A percentile compares a stretch with the other conserved stretches of the same genome.
phyloP scores from a whole-genome alignment of 2,797 vertebrate species.

The Myotis pilosus region DNA sequence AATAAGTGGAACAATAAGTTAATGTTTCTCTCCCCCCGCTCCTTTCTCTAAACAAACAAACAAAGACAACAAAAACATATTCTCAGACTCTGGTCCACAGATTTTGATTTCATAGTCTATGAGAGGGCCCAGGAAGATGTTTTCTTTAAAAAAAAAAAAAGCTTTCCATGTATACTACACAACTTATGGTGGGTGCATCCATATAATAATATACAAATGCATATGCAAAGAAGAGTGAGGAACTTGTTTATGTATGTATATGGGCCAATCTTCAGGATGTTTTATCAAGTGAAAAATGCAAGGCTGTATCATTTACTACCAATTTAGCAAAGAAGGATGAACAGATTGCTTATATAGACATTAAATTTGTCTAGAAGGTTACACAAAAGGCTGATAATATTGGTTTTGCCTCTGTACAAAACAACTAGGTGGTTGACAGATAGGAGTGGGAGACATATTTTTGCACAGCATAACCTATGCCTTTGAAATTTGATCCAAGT shows the following conservation, averaged over 20 bases:
- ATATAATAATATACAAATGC: not conserved
- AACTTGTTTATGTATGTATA: not conserved
- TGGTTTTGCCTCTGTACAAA: conserved; percentile 6
- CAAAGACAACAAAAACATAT: not conserved
- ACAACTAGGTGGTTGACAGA: not conserved
- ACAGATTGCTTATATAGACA: not conserved
- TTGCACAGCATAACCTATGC: not conserved
- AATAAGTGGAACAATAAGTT: not conserved
- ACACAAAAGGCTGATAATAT: conserved; percentile 11
- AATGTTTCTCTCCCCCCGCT: not conserved
- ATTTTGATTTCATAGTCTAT: not conserved
- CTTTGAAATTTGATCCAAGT: conserved; percentile 45
- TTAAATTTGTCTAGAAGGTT: conserved; percentile 16
- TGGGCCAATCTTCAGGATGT: not conserved
- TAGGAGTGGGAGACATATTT: not conserved
- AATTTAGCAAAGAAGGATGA: not conserved
- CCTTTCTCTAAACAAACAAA: not conserved
- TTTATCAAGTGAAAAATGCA: conserved; percentile 40
- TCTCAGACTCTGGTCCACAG: not conserved
- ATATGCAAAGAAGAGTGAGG: not conserved
- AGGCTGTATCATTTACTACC: not conserved
- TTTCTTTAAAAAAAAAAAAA: not conserved
- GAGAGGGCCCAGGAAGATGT: not conserved
- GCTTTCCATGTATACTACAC: not conserved
- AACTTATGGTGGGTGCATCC: not conserved